These are phyloP conservation scores for Stylophora pistillata DNA, from an alignment of 64 coral and sea anemone genomes.

Conservation along the genomic window DNA sequence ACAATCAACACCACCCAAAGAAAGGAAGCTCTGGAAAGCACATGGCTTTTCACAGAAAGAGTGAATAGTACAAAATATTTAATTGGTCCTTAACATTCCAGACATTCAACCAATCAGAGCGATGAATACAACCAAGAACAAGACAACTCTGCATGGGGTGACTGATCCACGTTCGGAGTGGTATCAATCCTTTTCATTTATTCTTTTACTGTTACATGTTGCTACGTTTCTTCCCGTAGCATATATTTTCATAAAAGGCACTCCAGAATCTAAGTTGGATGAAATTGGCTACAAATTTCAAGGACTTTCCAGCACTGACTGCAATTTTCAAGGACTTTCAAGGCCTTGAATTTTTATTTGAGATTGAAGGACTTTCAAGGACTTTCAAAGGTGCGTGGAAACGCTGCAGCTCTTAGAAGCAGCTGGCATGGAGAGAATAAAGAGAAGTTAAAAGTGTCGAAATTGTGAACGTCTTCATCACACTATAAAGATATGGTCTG, in stretches of 20 bases:
- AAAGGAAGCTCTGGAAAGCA: neutral
- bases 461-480: too few species aligned
- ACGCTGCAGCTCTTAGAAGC: too few species aligned
- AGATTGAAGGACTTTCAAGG: conserved; percentile 2
- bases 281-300: too few species aligned
- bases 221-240: conserved; percentile 49
- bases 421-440: too few species aligned
- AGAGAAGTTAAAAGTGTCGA: too few species aligned
- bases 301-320: too few species aligned
- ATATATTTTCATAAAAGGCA: conserved; percentile 54
- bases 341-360: conserved; percentile 52
- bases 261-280: conserved; percentile 62
- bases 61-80: neutral
- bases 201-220: conserved; percentile 46
- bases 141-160: conserved; percentile 47
- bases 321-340: conserved; percentile 66
- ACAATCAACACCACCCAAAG: too few species aligned
- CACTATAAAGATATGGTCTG: too few species aligned
- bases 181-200: conserved; percentile 44
- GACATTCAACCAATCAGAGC: too few species aligned
- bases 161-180: conserved; percentile 40
- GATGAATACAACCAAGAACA: conserved; percentile 13
- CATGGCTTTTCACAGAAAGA: neutral
- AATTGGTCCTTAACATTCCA: conserved; percentile 48
- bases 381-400: conserved; percentile 25